These are phyloP conservation scores for Grapholita molesta DNA, from an alignment of 1,140 invertebrate genomes.

Conservation along the genomic window DNA sequence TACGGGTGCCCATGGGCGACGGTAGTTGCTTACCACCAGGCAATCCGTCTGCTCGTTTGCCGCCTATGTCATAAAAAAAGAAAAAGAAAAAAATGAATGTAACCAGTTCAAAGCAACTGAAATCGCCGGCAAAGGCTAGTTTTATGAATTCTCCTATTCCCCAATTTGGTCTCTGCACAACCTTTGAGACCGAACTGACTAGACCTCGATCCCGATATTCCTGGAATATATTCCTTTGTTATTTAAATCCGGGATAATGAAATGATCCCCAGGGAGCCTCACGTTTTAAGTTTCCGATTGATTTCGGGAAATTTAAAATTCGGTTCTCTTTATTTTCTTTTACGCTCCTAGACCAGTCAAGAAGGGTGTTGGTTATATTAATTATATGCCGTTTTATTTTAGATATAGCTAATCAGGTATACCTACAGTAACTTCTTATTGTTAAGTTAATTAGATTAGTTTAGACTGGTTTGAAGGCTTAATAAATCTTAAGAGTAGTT, in stretches of 20 bases:
- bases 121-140: background rate
- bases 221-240: conserved; percentile 37
- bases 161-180: background rate
- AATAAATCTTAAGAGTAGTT: no score
- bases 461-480: no score
- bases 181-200: background rate
- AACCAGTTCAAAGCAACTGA: no score
- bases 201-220: conserved; percentile 23
- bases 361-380: background rate
- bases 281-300: conserved; percentile 1
- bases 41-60: no score
- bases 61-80: no score
- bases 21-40: no score
- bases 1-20: no score
- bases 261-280: conserved; percentile 24
- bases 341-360: background rate
- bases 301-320: conserved; percentile 19
- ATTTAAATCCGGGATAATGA: conserved; percentile 38
- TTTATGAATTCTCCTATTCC: background rate
- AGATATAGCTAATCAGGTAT: no score
- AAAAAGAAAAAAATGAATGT: no score
- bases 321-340: conserved; percentile 5
- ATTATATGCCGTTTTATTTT: no score
- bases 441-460: no score
- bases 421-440: no score